phyloP scores from a whole-genome alignment of 2,888 invertebrate genomes.

The Macaria liturata region DNA sequence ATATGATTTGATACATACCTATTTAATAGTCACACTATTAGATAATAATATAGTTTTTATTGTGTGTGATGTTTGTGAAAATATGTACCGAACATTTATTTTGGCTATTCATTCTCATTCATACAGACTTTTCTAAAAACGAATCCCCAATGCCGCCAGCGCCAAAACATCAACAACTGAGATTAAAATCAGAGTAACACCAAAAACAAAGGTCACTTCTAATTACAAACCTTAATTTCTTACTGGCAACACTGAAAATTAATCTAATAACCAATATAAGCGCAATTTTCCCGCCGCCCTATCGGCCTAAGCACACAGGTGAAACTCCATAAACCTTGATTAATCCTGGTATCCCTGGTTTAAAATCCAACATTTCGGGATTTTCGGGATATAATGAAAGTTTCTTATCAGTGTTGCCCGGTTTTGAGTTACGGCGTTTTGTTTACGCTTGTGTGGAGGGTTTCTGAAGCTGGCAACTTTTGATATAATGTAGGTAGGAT shows the following conservation, averaged over 20 bases:
- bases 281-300: slow-evolving; percentile 62
- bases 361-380: slow-evolving; percentile 77
- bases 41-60: too few relatives aligned
- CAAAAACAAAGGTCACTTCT: slow-evolving; percentile 36
- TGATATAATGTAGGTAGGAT: too few relatives aligned
- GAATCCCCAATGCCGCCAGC: neutral
- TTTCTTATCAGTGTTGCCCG: slow-evolving; percentile 78
- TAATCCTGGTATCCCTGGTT: slow-evolving; percentile 63
- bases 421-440: slow-evolving; percentile 75
- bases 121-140: too few relatives aligned
- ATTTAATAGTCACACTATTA: too few relatives aligned
- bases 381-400: slow-evolving; percentile 77
- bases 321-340: slow-evolving; percentile 70
- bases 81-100: too few relatives aligned
- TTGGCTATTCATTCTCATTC: too few relatives aligned
- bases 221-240: slow-evolving; percentile 50
- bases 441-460: slow-evolving; percentile 45
- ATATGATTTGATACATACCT: too few relatives aligned
- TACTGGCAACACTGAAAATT: slow-evolving; percentile 52
- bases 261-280: slow-evolving; percentile 69
- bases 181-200: slow-evolving; percentile 13
- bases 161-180: slow-evolving; percentile 13
- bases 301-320: slow-evolving; percentile 72
- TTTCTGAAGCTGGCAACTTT: slow-evolving; percentile 34
- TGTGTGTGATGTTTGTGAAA: too few relatives aligned